phyloP scores from a whole-genome alignment of 1,140 invertebrate genomes.

The Cotesia chilonis region DNA sequence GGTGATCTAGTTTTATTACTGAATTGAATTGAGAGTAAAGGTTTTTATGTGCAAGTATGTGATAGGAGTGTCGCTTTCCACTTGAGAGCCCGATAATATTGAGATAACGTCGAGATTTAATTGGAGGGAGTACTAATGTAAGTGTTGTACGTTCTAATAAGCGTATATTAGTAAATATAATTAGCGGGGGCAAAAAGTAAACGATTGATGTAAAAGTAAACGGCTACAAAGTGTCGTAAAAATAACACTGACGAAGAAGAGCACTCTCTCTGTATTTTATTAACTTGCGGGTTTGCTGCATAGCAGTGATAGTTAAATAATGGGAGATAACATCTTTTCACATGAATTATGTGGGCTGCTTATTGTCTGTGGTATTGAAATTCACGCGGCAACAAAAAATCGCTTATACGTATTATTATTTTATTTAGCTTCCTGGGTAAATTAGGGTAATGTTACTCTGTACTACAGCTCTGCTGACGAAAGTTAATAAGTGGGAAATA shows the following conservation, averaged over 20 bases:
- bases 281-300: neutral
- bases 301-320: slow-evolving; percentile 11
- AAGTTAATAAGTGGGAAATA: slow-evolving; percentile 37
- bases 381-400: slow-evolving; percentile 29
- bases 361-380: slow-evolving; percentile 17
- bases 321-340: slow-evolving; percentile 15
- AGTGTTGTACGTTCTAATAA: too few species aligned
- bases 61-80: neutral
- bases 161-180: neutral
- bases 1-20: neutral
- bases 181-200: neutral
- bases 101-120: too few species aligned
- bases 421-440: slow-evolving; percentile 25
- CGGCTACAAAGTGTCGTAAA: too few species aligned
- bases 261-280: slow-evolving; percentile 11
- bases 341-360: slow-evolving; percentile 16
- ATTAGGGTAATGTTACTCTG: slow-evolving; percentile 26
- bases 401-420: neutral
- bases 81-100: too few species aligned
- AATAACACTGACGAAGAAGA: neutral
- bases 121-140: too few species aligned
- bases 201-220: too few species aligned
- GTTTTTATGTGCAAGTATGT: too few species aligned
- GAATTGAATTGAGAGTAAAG: too few species aligned
- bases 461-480: neutral